Evolutionary conservation across 1,140 invertebrate species (phyloP).

Genomic region (Lepidostoma basale): DNA sequence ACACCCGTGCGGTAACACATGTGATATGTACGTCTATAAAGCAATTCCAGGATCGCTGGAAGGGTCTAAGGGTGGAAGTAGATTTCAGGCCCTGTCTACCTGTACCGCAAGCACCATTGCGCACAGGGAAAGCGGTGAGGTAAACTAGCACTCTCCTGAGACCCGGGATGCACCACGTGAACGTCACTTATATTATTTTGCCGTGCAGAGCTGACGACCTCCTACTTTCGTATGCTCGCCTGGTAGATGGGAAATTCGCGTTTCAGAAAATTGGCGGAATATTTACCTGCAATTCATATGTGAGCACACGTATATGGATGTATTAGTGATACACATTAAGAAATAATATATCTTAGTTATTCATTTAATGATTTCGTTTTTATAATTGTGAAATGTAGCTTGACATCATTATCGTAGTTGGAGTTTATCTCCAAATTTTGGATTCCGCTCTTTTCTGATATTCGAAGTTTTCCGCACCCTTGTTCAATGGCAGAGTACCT

Average conservation of each 20-base stretch:
- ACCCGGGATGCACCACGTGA: constrained; percentile 33
- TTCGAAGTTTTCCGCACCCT: no score
- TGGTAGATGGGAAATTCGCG: constrained; percentile 11
- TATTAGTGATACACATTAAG: no score
- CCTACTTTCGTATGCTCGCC: constrained; percentile 29
- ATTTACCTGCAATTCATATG: no score
- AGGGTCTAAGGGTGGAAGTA: constrained; percentile 19
- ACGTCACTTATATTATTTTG: constrained; percentile 40
- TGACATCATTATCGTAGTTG: no score
- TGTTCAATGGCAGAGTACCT: no score
- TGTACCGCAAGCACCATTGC: constrained; percentile 10
- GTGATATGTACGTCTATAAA: constrained; percentile 28
- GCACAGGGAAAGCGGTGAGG: background rate
- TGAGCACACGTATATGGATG: no score
- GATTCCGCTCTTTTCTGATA: no score
- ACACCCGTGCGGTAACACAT: no score
- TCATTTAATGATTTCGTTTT: no score
- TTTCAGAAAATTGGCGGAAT: constrained; percentile 1
- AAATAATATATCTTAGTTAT: no score
- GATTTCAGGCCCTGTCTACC: constrained; percentile 20
- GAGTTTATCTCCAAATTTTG: no score
- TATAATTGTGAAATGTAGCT: no score
- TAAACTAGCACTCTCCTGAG: constrained; percentile 29
- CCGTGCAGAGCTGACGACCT: constrained; percentile 13
- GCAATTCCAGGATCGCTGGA: constrained; percentile 12